Base-by-base conservation (phyloP, 2,888 invertebrate species). In the Therioaphis trifolii region DNA sequence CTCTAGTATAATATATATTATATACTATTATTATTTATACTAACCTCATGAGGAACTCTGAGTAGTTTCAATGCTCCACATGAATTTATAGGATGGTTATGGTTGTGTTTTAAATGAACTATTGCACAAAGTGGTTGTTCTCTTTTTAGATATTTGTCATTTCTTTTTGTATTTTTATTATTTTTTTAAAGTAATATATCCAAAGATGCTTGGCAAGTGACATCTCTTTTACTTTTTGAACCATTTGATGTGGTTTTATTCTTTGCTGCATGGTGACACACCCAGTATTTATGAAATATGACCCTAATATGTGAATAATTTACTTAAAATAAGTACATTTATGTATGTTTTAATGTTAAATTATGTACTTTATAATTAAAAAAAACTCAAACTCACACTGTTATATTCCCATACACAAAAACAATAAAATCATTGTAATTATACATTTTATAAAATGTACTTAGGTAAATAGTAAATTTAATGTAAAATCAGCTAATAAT, bases 121-220 rank as follows among this genome's bases (percentile, higher is more conserved):
- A 69, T 24, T 24, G 69, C 43, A 43, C 46, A 46, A 21, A 43
- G 69, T 46, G 46, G 69, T 21, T 21, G 69, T 21, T 69, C 21
- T 46, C 24, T 69, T 69, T 46, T 69, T 21, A 69, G 24, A 69
- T 69, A 46, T 24, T 43, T 14, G 46, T 46, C 21, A 46, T 46
- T 24, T 43, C 7, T 43, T 11, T 43, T 43, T 7, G 43, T 43
- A 43, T 43, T 43, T 68, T 68, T 68, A 40, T 68, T 68, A 68
- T 68, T 68, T 21, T 69, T 69, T 69, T 69, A 46, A 21, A 69
- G 24, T 46, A 69, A 46, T 21, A 69, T 69, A 69, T 69, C 69
- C 21, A 69, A 46, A 21, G 69, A 69, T 46, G 69, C 21, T 46
- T 46, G 21, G 24, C 69, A 69, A 43, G 11, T 40, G 40, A 40